Evolutionary conservation across 2,113 vertebrate genomes (phyloP), one percentile per base, ranked within the genome.

Genomic region (Vimba vimba): DNA sequence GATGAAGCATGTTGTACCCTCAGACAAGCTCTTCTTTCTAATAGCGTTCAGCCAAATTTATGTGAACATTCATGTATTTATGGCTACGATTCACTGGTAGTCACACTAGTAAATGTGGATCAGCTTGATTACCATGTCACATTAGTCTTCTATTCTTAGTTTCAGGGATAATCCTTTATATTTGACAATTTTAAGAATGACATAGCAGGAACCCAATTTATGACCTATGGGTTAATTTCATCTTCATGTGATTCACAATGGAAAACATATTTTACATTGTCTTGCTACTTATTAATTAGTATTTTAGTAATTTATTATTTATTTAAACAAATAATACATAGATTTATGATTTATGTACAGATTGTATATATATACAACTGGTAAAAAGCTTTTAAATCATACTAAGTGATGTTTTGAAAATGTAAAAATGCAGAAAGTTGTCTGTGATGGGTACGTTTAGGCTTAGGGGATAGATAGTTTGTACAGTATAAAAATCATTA

Each of bases 1-100:
- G 55, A 86, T 83, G 62, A 86, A 83, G 64, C 60, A 25, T 59
- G 39, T 66, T 45, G 33, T 71, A 17, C 52, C 77, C 23, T 59
- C 60, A 60, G 7, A 64, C 25, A 10, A 39, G 30, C 21, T 45
- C 64, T 71, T 36, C 4, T 47, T 73, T 66, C 77, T 73, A 66
- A 81, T 68, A 64, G 25, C 6, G 10, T 13, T 82, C 9, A 82
- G 78, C 12, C n/a, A 19, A 43, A 64, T 23, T 30, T 17, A 45
- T 45, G 36, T 27, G 15, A 79, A 11, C 17, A 1, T 6, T 81
- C n/a, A 30, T 43, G 36, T 27, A 80, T 47, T 50, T 66, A 50
- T 66, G 21, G 25, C 15, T 50, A 30, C 13, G 4, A 60, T n/a
- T n/a, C 52, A 36, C 19, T 57, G 47, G 27, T 4, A 57, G 75